Base-by-base conservation (phyloP, 2,113 vertebrate genomes). In the Phyllostomus hastatus region DNA sequence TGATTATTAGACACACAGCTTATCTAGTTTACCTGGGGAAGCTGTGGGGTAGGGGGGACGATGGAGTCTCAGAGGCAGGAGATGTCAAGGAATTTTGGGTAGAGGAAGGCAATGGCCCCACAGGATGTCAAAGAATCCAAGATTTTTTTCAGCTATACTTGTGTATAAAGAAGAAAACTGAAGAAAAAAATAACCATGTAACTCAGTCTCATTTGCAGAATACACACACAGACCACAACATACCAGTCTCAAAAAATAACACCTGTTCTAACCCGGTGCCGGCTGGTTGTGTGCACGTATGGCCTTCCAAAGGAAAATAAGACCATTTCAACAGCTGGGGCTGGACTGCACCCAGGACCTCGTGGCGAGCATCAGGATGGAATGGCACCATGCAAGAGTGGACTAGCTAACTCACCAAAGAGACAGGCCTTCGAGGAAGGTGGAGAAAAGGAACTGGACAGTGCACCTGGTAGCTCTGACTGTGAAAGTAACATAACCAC, bases 361-460 rank as follows among this genome's bases (percentile, higher is more conserved):
- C 43, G 57, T 4, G 14, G 46, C 0, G 2, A 52, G 11, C 14
- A 1, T 54, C 33, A 5, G 35, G 10, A 7, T 3, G 14, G 17
- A 24, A n/a, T 2, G 33, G 33, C 19, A 12, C 19, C 4, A 10
- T 16, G 2, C 66, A 38, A 52, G 28, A 38, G 41, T 2, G 7
- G 8, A 80, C 31, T 2, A 12, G 43, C 33, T 10, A 54, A 38
- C 35, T 54, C 8, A 4, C 16, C 11, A 4, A 57, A 41, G n/a
- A 66, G 46, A 31, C 8, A 35, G 7, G 50, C 46, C n/a, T 82
- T 38, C 4, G n/a, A 91, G 48, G 50, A 61, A 35, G n/a, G 33
- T 6, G 7, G 15, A 38, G 50, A n/a, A 43, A 52, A 33, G 88
- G 59, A 41, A 41, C 9, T 2, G 0, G 35, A 41, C 22, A 43